A percentile compares a stretch with the other conserved stretches of the same genome.
These are phyloP conservation scores for Operophtera brumata DNA, from an alignment of 2,888 invertebrate species.

Conservation along the genomic window DNA sequence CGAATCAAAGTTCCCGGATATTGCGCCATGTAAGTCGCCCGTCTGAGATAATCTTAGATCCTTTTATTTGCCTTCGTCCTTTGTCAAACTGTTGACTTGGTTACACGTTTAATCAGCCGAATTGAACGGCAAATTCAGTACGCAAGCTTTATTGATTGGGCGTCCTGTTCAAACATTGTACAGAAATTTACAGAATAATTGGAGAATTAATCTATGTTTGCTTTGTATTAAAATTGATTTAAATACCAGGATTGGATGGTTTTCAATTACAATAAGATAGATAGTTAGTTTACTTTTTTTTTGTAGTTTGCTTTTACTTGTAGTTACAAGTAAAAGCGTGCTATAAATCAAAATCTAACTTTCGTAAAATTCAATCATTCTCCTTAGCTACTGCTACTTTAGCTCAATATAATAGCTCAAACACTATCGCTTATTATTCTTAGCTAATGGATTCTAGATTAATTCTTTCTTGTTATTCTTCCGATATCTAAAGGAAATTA, in stretches of 20 bases:
- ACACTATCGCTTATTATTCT: no score
- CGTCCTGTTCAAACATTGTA: slow-evolving; percentile 25
- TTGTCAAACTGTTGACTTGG: slow-evolving; percentile 5
- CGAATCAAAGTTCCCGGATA: not conserved
- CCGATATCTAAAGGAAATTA: no score
- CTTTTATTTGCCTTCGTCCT: not conserved
- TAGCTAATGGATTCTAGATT: no score
- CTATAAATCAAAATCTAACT: no score
- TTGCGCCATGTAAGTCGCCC: not conserved
- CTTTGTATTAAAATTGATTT: slow-evolving; percentile 7
- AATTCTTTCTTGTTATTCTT: no score
- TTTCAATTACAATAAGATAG: slow-evolving; percentile 4
- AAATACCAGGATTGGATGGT: slow-evolving; percentile 6
- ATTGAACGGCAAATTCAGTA: slow-evolving; percentile 4
- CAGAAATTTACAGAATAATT: slow-evolving; percentile 9
- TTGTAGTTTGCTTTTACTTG: no score
- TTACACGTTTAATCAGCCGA: slow-evolving; percentile 14
- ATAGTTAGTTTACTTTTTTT: no score
- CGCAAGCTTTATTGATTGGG: slow-evolving; percentile 12
- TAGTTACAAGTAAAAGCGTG: no score
- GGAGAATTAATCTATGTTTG: slow-evolving; percentile 14
- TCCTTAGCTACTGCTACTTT: no score
- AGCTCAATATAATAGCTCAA: no score
- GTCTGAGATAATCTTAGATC: not conserved
- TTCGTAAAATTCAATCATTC: no score